Base-by-base conservation (phyloP, 2,888 invertebrate species). In the Drosophila mulleri region DNA sequence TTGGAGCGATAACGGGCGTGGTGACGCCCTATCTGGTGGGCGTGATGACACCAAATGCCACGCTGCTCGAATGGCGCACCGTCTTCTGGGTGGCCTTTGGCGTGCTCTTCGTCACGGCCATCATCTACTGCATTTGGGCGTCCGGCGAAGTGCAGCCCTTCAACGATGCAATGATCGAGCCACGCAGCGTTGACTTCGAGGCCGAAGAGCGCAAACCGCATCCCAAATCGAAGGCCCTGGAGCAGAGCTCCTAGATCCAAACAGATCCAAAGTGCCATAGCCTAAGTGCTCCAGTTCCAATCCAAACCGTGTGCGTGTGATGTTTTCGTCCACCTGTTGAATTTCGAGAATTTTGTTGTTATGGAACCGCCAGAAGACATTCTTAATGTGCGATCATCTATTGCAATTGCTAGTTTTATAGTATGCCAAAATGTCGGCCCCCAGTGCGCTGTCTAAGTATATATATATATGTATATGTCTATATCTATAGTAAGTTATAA, bases 81-180 rank as follows among this genome's bases (percentile, higher is more conserved):
- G 97, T 97, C 0, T 97, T 97, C 91, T 97, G 97, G 96, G 95
- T 97, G 41, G 95, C 96, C 47, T 94, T 96, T 9, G 95, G 90
- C 0, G 94, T 97, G 4, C 94, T 97, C 70, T 92, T 95, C 0
- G 69, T 94, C 1, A 96, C 96, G 2, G 96, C 96, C 86, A 44
- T 95, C 0, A 88, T 96, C 11, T 97, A 96, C 91, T 82, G 95
- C 3, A 59, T 96, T 6, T 96, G 95, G 90, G 96, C 96, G 0
- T 95, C 96, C 74, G 97, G 96, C 0, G 96, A 97, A 47, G 94
- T 96, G 41, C 95, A 96, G 72, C 94, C 95, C 89, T 97, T 97
- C 96, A 96, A 97, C 83, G 94, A 95, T 57, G 68, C 57, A 0
- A 62, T 63, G 23, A 69, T 73, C 2, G 45, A 76, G 39, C 84